These are phyloP conservation scores for Gymnarchus niloticus DNA, from an alignment of 2,113 vertebrate genomes.

Conservation along the genomic window DNA sequence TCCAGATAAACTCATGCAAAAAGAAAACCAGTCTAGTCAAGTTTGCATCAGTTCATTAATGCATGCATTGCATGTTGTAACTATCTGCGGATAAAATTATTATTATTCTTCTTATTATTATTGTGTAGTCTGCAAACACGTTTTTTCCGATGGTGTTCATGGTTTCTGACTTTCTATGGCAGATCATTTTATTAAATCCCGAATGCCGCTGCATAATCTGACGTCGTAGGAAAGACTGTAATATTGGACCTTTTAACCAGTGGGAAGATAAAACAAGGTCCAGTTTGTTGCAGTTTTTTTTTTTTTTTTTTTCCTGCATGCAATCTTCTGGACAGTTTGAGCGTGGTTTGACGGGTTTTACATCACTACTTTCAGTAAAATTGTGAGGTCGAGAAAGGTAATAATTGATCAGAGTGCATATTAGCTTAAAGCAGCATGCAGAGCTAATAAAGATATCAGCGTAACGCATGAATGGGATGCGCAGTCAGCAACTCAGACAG, in stretches of 20 bases:
- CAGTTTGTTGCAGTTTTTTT: not conserved
- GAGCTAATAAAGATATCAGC: too few species aligned
- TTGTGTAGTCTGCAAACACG: not conserved
- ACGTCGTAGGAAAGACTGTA: not conserved
- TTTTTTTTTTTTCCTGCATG: too few species aligned
- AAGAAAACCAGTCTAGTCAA: not conserved
- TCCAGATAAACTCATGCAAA: not conserved
- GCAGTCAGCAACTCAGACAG: too few species aligned
- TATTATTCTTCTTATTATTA: too few species aligned
- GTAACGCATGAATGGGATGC: too few species aligned
- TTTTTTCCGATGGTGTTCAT: not conserved
- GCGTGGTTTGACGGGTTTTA: not conserved
- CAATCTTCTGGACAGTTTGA: not conserved
- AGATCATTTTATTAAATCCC: not conserved
- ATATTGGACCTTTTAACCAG: not conserved
- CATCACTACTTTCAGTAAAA: not conserved
- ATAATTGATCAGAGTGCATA: too few species aligned
- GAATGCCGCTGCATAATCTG: not conserved
- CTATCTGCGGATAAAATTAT: not conserved
- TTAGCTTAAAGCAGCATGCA: too few species aligned
- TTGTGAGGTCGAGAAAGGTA: too few species aligned
- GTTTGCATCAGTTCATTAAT: not conserved
- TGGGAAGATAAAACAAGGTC: not conserved
- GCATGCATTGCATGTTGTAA: not conserved
- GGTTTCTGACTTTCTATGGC: not conserved